A percentile compares a stretch with the other conserved stretches of the same genome.
Evolutionary conservation across 1,140 invertebrate genomes (phyloP).

Genomic region (Lutraria rhynchaena): DNA sequence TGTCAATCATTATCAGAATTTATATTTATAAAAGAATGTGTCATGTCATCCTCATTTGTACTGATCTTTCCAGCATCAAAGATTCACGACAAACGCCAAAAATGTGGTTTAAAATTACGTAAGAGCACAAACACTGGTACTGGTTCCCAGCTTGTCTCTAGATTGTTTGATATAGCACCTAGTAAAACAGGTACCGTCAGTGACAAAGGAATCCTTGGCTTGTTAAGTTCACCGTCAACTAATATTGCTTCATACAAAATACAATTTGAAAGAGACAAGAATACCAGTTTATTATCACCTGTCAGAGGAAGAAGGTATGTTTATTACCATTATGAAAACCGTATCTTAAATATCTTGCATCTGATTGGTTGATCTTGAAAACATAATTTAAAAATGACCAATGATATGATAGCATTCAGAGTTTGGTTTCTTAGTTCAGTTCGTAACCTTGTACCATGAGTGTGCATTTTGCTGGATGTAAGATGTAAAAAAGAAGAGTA

Average conservation of each 20-base stretch:
- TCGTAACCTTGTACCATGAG: too few relatives aligned
- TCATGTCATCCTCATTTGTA: too few relatives aligned
- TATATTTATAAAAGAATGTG: too few relatives aligned
- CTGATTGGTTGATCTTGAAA: too few relatives aligned
- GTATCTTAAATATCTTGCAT: too few relatives aligned
- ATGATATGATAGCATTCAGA: too few relatives aligned
- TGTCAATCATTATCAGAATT: too few relatives aligned
- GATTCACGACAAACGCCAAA: too few relatives aligned
- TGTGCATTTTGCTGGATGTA: too few relatives aligned
- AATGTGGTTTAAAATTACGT: not conserved
- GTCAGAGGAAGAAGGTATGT: conserved; percentile 19
- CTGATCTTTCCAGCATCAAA: not conserved
- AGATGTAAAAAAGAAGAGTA: too few relatives aligned
- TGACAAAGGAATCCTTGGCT: conserved; percentile 40
- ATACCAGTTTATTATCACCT: conserved; percentile 49
- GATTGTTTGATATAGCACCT: conserved; percentile 18
- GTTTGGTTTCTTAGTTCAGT: too few relatives aligned
- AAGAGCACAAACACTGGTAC: not conserved
- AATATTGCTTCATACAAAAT: conserved; percentile 14
- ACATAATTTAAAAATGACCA: too few relatives aligned
- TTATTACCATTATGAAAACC: not conserved
- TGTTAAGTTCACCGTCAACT: conserved; percentile 29
- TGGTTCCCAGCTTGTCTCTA: conserved; percentile 35
- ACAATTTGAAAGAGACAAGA: conserved; percentile 51
- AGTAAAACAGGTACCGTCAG: conserved; percentile 15